Base-by-base conservation (phyloP, 2,113 vertebrate genomes). In the Onychorhynchus coronatus region DNA sequence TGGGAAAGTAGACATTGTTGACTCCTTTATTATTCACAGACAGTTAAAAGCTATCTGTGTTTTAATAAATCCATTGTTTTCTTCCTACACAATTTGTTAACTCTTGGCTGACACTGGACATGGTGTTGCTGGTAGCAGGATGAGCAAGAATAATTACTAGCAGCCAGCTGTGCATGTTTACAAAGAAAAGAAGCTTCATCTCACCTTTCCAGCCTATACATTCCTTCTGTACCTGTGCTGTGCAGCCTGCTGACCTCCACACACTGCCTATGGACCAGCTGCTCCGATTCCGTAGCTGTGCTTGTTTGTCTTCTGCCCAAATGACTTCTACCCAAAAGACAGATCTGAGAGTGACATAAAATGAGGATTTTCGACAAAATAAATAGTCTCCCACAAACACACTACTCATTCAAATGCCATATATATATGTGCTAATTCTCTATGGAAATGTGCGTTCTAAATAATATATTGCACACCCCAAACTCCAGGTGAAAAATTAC, bases 11-110 rank as follows among this genome's bases (percentile, higher is more conserved):
- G 82, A 21, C 0, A 0, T 16, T 61, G 11, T 46, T 90, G 74
- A 28, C 30, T 88, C 18, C 65, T 80, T 77, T 71, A 8, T 70
- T 56, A 77, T 47, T 61, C 47, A 63, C 28, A 66, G 41, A 39
- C 28, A 80, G 33, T 37, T 86, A 63, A 84, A 77, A 74, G 30
- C 14, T 7, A 44, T 2, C 2, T 39, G 55, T 44, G 28, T 68
- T 79, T 85, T n/a, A 84, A 72, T 49, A 91, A 95, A 85, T 65
- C 33, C 37, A 30, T 61, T 65, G n/a, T 76, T 94, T 94, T 62
- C 49, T 59, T 62, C 71, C 70, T 63, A 28, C 12, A 21, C 61
- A 70, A n/a, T 72, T 78, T 76, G 56, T 87, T 91, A 82, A 75
- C 77, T 83, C 53, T 75, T 59, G 70, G 81, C 89, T 93, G 62